These are phyloP conservation scores for Cyprinodon variegatus DNA, from an alignment of 2,113 vertebrate genomes.

Conservation along the genomic window DNA sequence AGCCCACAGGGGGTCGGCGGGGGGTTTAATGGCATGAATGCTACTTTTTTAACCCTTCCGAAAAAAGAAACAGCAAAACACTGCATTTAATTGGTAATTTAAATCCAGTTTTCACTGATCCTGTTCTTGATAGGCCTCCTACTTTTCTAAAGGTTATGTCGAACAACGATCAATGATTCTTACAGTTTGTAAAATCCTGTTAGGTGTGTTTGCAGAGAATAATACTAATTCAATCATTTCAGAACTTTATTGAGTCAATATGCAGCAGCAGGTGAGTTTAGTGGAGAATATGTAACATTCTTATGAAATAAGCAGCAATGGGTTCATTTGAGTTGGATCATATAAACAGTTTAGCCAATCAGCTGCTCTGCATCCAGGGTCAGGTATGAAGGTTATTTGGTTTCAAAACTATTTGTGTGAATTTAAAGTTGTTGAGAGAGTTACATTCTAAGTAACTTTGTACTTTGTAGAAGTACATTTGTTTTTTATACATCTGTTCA, in stretches of 20 bases:
- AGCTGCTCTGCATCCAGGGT: too few relatives aligned
- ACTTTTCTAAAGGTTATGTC: not conserved
- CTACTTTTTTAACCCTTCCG: conserved; percentile 26
- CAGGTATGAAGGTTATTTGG: too few relatives aligned
- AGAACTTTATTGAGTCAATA: not conserved
- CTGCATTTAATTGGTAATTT: not conserved
- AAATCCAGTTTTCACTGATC: conserved; percentile 39
- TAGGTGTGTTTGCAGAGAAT: not conserved
- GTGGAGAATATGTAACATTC: too few relatives aligned
- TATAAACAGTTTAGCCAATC: too few relatives aligned
- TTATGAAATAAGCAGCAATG: too few relatives aligned
- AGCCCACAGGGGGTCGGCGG: conserved; percentile 39
- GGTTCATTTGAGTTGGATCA: too few relatives aligned
- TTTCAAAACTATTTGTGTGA: too few relatives aligned
- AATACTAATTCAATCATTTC: not conserved
- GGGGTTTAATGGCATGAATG: conserved; percentile 40
- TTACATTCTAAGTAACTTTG: too few relatives aligned
- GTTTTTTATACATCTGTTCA: too few relatives aligned
- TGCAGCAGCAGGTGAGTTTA: not conserved
- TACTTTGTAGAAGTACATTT: too few relatives aligned
- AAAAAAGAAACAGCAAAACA: conserved; percentile 12
- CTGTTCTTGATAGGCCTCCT: not conserved
- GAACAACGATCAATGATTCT: not conserved
- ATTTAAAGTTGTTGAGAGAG: too few relatives aligned
- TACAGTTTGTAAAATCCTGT: not conserved